phyloP scores from a whole-genome alignment of 2,113 vertebrate genomes.

The Erpornis zantholeuca region DNA sequence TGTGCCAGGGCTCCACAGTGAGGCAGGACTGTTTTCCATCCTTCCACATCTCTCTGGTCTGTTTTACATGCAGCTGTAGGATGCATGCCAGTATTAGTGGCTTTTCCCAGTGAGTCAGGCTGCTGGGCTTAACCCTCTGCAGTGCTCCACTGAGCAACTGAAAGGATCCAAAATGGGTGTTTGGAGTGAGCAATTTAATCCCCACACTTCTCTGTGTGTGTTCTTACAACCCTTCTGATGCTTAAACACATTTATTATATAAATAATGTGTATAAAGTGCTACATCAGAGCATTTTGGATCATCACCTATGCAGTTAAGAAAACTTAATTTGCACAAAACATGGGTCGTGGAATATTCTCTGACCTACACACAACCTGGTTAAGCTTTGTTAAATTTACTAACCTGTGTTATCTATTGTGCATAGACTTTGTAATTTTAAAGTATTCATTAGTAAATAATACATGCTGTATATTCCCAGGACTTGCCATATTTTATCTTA shows the following conservation, averaged over 20 bases:
- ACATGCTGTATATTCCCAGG: neutral
- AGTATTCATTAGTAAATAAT: neutral
- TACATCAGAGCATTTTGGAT: neutral
- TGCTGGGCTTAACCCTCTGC: neutral
- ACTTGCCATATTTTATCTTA: neutral
- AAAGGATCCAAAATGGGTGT: neutral
- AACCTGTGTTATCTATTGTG: neutral
- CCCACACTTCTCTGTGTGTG: neutral
- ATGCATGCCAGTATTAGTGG: neutral
- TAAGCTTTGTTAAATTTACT: neutral
- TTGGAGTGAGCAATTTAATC: neutral
- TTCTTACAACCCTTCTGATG: neutral
- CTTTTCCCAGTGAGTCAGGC: neutral
- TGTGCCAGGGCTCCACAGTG: fast-evolving
- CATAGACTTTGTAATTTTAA: neutral
- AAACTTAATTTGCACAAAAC: slow-evolving; percentile 9
- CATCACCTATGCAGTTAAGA: neutral
- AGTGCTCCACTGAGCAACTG: neutral
- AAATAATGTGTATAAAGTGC: neutral
- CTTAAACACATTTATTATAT: neutral
- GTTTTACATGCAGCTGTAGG: neutral
- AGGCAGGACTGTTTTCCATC: neutral
- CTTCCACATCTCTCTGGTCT: neutral
- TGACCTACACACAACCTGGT: neutral
- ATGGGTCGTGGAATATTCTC: neutral